Conservation (phyloP, 2,888 invertebrate species). For the Drosophila hamatofila region DNA sequence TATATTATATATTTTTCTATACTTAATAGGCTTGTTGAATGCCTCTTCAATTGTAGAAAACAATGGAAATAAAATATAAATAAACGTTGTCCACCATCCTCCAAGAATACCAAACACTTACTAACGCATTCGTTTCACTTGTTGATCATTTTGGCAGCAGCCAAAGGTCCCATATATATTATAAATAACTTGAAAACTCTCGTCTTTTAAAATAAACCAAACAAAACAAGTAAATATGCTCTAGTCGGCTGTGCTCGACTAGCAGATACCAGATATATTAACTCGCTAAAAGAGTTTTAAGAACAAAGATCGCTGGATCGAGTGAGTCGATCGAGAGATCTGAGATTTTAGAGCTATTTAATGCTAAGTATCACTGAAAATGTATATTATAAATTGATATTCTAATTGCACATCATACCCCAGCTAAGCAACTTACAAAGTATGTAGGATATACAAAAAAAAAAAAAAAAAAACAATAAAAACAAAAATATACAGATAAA, state of each 20-base stretch:
- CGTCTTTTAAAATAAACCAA: constrained; percentile 41
- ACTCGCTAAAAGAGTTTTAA: background rate
- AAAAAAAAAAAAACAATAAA: background rate
- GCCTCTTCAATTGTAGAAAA: constrained; percentile 11
- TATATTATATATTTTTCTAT: constrained; percentile 2
- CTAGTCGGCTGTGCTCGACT: background rate
- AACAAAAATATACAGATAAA: background rate
- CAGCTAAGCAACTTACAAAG: background rate
- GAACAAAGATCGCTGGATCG: too few relatives aligned
- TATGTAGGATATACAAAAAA: constrained; percentile 3
- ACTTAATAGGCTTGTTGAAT: constrained; percentile 13
- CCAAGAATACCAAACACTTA: constrained; percentile 39
- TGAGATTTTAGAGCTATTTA: too few relatives aligned
- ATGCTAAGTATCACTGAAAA: background rate
- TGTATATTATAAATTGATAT: background rate
- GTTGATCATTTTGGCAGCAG: constrained; percentile 40
- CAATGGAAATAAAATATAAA: constrained; percentile 26
- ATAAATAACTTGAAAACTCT: constrained; percentile 42
- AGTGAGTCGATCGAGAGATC: too few relatives aligned
- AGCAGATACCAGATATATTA: background rate
- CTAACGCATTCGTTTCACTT: constrained; percentile 37
- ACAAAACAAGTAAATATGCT: constrained; percentile 2
- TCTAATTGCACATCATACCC: background rate
- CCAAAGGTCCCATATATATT: constrained; percentile 34
- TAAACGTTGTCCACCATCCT: constrained; percentile 41